Base-by-base conservation (phyloP, 2,797 vertebrate species). In the Enteromius viviparus region DNA sequence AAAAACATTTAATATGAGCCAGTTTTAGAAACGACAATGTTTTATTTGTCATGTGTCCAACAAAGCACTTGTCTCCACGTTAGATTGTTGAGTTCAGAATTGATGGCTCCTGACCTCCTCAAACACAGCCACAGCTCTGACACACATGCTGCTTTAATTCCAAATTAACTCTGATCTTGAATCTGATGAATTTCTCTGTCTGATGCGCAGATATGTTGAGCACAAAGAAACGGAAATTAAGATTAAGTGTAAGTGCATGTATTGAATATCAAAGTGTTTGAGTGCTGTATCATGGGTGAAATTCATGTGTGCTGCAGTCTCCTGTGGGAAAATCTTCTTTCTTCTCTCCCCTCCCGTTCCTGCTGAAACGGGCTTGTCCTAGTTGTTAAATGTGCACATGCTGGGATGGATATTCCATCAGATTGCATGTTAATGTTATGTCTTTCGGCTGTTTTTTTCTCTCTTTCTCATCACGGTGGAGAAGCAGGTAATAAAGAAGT, bases 401-500 rank as follows among this genome's bases (percentile, higher is more conserved):
- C 5, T 12, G n/a, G 42, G 14, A 65, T 37, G 32, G 23, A n/a
- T 82, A 53, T 82, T 60, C 32, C 14, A 32, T 26, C 6, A 64
- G 60, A 32, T 12, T 62, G 26, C 5, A 29, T 64, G 26, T 17
- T 23, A 58, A 58, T 23, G 9, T 64, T 64, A 64, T 32, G 60
- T 17, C 32, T 15, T 15, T 32, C 26, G 15, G 12, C 26, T 8
- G 60, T 11, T 7, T 62, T 32, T 64, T 26, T 26, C 60, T 7
- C 26, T 64, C 14, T 15, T 64, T 64, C 60, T 29, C 60, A 64
- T 64, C 60, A 17, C 14, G 26, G 6, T 32, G 60, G 26, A 64
- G 60, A 15, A 42, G 60, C n/a, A 69, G 49, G 51, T 83, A 17
- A 47, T 68, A 77, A 76, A 83, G 49, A 17, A 42, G n/a, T 19